Conservation (phyloP, 2,113 vertebrate species). For the Burhinus oedicnemus region DNA sequence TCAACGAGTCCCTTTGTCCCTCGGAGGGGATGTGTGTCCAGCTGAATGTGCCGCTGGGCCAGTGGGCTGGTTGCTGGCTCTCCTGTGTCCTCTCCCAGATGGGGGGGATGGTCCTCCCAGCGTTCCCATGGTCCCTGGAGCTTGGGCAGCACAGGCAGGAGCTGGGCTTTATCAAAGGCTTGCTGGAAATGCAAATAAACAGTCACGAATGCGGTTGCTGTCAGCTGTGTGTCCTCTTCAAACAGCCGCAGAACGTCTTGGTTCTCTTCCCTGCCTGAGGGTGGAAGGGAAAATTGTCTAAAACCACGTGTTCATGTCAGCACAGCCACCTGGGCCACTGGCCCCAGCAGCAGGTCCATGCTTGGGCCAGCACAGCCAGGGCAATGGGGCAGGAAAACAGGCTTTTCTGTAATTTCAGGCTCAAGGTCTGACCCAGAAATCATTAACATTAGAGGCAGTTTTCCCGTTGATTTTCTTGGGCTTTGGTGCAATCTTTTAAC, state of each 20-base stretch:
- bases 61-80: neutral
- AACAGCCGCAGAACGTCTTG: neutral
- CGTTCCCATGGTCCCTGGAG: constrained; percentile 37
- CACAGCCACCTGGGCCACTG: neutral
- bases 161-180: constrained; percentile 25
- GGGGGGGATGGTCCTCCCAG: neutral
- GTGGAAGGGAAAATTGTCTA: neutral
- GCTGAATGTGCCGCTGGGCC: constrained; percentile 1
- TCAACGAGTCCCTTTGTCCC: neutral
- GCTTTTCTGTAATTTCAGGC: neutral
- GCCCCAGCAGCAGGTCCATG: neutral
- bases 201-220: neutral
- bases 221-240: neutral
- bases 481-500: neutral
- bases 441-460: neutral
- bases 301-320: neutral
- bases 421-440: neutral
- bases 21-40: constrained; percentile 31
- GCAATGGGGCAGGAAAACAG: neutral
- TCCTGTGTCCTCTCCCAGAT: neutral
- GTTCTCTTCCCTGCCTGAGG: neutral
- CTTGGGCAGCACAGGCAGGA: neutral
- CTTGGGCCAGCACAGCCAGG: neutral
- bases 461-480: neutral
- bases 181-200: constrained; percentile 58